phyloP scores from a whole-genome alignment of 2,888 invertebrate genomes.

The Ashinkailepas kermadecensis region DNA sequence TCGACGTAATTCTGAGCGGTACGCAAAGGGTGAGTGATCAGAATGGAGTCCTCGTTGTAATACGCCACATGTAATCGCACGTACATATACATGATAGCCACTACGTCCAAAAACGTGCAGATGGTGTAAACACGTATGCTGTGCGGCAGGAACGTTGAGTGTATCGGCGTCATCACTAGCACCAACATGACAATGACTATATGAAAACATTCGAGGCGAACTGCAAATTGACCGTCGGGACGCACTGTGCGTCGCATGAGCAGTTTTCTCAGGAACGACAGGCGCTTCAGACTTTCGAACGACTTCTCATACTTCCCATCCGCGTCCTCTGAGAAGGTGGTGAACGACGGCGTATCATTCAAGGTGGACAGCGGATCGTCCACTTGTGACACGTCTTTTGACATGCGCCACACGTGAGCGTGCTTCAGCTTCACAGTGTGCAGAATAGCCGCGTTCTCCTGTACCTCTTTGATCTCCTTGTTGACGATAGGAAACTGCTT shows the following conservation, averaged over 20 bases:
- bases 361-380: neutral
- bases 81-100: neutral
- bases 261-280: neutral
- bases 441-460: neutral
- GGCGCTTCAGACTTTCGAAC: neutral
- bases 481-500: neutral
- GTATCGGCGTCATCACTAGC: neutral
- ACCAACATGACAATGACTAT: neutral
- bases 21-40: neutral
- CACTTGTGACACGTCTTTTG: neutral
- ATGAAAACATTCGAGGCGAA: neutral
- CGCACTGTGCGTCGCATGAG: neutral
- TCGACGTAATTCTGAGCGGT: neutral
- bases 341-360: neutral
- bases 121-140: neutral
- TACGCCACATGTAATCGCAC: neutral
- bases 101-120: neutral
- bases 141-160: neutral
- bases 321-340: neutral
- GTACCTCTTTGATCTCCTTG: neutral
- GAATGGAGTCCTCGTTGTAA: neutral
- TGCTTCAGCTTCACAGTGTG: neutral
- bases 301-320: neutral
- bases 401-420: neutral
- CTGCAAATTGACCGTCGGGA: neutral